phyloP scores from a whole-genome alignment of 2,113 vertebrate genomes.

The Sinosuthora webbiana region DNA sequence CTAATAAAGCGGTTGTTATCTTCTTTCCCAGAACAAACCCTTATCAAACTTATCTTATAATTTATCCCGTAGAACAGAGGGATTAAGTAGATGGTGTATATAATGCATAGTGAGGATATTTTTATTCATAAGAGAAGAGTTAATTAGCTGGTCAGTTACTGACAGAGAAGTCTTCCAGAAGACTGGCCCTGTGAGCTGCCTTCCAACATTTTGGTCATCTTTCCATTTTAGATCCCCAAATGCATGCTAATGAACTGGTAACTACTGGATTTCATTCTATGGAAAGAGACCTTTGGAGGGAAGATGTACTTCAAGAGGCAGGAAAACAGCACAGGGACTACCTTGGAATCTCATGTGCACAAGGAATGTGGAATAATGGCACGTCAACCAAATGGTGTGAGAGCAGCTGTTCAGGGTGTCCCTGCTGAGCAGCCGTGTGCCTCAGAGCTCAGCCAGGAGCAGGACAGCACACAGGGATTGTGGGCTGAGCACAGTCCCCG shows the following conservation, averaged over 20 bases:
- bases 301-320: too few relatives aligned
- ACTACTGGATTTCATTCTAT: neutral
- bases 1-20: rapidly evolving
- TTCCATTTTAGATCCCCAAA: neutral
- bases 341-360: neutral
- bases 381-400: rapidly evolving
- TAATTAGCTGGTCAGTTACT: neutral
- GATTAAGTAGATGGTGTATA: neutral
- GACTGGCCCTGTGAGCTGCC: rapidly evolving
- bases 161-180: neutral
- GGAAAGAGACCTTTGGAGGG: neutral
- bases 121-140: neutral
- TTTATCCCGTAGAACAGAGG: neutral
- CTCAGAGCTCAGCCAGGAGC: neutral
- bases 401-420: neutral
- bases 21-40: neutral
- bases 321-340: rapidly evolving
- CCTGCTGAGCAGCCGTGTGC: neutral
- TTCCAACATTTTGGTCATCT: neutral
- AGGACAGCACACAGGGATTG: neutral
- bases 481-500: neutral
- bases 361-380: neutral
- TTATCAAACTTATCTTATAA: neutral
- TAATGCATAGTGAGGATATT: neutral
- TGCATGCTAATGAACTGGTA: too few relatives aligned